Conservation (phyloP, 1,140 invertebrate species). For the Bombus huntii region DNA sequence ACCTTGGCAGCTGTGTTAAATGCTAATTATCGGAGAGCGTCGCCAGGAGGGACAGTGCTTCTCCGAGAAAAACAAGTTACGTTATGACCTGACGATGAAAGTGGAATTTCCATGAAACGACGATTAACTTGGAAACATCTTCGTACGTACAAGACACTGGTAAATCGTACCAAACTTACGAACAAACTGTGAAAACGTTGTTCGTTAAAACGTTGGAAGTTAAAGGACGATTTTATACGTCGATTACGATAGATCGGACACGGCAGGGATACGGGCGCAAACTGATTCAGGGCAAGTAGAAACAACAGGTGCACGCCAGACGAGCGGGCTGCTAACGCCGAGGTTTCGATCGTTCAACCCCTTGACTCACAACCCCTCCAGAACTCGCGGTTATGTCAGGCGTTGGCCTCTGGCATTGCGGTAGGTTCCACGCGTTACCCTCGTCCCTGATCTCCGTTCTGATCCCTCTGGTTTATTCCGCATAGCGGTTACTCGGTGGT, state of each 20-base stretch:
- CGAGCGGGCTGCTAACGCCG: conserved; percentile 54
- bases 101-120: conserved; percentile 22
- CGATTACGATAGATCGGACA: neutral
- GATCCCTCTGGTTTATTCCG: conserved; percentile 59
- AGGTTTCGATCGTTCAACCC: conserved; percentile 60
- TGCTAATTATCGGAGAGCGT: conserved; percentile 69
- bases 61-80: neutral
- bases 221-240: neutral
- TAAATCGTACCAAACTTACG: neutral
- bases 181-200: too few relatives aligned
- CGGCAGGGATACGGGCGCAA: neutral
- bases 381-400: conserved; percentile 69
- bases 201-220: neutral
- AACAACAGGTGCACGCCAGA: conserved; percentile 71
- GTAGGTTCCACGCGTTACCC: conserved; percentile 62
- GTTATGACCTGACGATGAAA: neutral
- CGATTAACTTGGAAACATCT: neutral
- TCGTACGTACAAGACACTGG: too few relatives aligned
- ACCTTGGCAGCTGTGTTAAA: conserved; percentile 42
- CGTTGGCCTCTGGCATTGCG: conserved; percentile 65
- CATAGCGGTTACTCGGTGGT: conserved; percentile 47
- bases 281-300: conserved; percentile 62
- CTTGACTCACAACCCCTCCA: conserved; percentile 61
- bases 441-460: conserved; percentile 48
- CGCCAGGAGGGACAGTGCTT: neutral